These are phyloP conservation scores for Ophion ellenae DNA, from an alignment of 2,888 invertebrate species.

Conservation along the genomic window DNA sequence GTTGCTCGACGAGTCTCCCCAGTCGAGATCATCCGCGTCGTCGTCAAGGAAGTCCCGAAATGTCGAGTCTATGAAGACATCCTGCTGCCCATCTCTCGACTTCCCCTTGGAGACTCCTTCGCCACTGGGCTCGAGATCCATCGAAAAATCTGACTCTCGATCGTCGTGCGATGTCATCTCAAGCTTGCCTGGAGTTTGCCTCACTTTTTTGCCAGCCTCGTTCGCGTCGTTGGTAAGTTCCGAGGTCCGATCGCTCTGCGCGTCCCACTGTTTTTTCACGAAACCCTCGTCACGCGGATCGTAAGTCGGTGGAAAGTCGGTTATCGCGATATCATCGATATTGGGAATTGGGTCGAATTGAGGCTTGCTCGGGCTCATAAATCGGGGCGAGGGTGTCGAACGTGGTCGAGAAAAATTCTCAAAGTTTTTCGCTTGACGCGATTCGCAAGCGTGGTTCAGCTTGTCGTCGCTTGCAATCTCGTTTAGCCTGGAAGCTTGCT, in stretches of 20 bases:
- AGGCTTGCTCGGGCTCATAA: slow-evolving; percentile 25
- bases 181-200: slow-evolving; percentile 41
- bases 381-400: slow-evolving; percentile 48
- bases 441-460: background rate
- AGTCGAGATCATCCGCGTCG: slow-evolving; percentile 51
- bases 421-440: background rate
- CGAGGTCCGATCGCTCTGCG: background rate
- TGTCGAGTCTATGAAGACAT: slow-evolving; percentile 66
- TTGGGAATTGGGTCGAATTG: slow-evolving; percentile 23
- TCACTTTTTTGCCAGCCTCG: slow-evolving; percentile 23
- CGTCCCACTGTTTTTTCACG: slow-evolving; percentile 32
- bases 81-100: slow-evolving; percentile 17
- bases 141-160: background rate
- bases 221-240: background rate
- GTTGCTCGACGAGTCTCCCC: slow-evolving; percentile 48
- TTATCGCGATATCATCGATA: slow-evolving; percentile 34
- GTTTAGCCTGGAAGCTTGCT: background rate
- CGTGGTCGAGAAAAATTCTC: slow-evolving; percentile 5
- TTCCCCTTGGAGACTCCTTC: background rate
- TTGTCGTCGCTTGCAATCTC: background rate
- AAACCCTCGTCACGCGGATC: slow-evolving; percentile 63
- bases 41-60: slow-evolving; percentile 64
- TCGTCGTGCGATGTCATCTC: slow-evolving; percentile 3
- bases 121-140: background rate
- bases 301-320: slow-evolving; percentile 48